Evolutionary conservation across 2,797 vertebrate species (phyloP).

Genomic region (Syncerus caffer): DNA sequence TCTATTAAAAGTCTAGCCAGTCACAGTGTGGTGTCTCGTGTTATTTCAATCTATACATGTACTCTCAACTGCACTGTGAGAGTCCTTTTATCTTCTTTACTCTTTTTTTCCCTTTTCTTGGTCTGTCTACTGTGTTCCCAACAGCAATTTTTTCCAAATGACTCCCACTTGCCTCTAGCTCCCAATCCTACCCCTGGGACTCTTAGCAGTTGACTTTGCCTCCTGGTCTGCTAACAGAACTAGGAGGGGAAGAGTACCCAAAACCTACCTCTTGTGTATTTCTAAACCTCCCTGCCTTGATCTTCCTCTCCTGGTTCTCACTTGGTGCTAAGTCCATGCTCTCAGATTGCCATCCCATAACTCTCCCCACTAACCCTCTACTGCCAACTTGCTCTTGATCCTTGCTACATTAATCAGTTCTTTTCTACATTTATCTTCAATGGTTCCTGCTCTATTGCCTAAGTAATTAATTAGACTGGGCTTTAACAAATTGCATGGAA

Average conservation of each 20-base stretch:
- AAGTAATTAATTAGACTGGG: neutral
- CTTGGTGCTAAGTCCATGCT: neutral
- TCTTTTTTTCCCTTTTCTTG: neutral
- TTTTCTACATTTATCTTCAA: neutral
- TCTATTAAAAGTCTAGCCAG: neutral
- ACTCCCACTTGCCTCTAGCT: neutral
- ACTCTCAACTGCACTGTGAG: neutral
- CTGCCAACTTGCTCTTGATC: neutral
- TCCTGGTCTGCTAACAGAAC: neutral
- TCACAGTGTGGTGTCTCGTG: neutral
- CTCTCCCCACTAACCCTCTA: neutral
- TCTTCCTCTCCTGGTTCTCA: neutral
- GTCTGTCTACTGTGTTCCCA: neutral
- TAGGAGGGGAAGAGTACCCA: neutral
- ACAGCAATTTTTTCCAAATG: neutral
- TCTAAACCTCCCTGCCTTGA: neutral
- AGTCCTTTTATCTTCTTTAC: neutral
- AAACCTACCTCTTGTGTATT: neutral
- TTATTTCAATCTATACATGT: neutral
- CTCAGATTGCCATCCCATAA: neutral
- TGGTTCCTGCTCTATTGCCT: neutral
- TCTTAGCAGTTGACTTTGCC: neutral
- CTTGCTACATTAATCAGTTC: neutral
- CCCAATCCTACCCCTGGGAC: neutral
- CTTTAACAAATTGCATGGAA: neutral